Evolutionary conservation across 2,888 invertebrate genomes (phyloP), one percentile per base, ranked within the genome.

Genomic region (Yponomeuta sedellus): DNA sequence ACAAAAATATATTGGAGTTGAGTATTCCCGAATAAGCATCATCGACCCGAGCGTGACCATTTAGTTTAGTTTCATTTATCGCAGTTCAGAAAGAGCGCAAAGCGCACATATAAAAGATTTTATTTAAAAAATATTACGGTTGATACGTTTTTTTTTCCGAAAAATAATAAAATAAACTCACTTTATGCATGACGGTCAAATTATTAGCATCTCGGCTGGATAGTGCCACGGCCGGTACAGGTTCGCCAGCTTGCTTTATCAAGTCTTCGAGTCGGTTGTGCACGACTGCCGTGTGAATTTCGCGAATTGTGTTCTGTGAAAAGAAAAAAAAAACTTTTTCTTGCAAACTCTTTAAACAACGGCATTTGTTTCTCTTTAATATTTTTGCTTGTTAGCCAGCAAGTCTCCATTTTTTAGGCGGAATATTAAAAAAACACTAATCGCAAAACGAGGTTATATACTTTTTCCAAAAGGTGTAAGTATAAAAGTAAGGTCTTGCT

Each of bases 121-220:
- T n/a, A n/a, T n/a, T n/a, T n/a, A n/a, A n/a, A n/a, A n/a, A n/a
- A n/a, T n/a, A n/a, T n/a, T n/a, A n/a, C n/a, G n/a, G n/a, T n/a
- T n/a, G n/a, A 44, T 52, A 16, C 4, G 12, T 52, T 16, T 16
- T 52, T 52, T 52, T 52, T 52, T 3, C 16, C 16, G 16, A 2
- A 52, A 4, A 52, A 52, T 64, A 62, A 28, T 5, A 70, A 72
- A 16, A 52, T 16, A 3, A 3, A 16, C 16, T 52, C 82, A 95
- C 96, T 93, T 97, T 97, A 79, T 97, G 97, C 76, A 97, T 90
- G n/a, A 96, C 94, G 68, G 95, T 96, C 74, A 97, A 92, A 28
- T 97, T 97, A 78, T 97, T 95, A 19, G 83, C 77, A 77, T 98
- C 97, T 79, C 95, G 94, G 75, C 96, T 94, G 44, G 94, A 93